Base-by-base conservation (phyloP, 2,888 invertebrate species). In the Rotaria magnacalcarata region DNA sequence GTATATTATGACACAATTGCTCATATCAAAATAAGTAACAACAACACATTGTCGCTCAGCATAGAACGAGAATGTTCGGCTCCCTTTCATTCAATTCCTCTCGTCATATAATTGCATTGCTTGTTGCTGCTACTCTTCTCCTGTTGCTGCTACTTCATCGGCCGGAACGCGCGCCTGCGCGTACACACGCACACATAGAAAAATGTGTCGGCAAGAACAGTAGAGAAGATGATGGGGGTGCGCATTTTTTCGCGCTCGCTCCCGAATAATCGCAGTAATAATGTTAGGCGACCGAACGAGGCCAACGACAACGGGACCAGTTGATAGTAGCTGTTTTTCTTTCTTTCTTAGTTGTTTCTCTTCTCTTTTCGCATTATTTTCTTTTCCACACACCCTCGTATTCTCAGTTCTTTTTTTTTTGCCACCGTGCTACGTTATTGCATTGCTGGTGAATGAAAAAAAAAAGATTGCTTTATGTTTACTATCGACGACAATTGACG, bases 241-340 rank as follows among this genome's bases (percentile, higher is more conserved):
- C 67, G 67, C 67, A 67, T 67, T 67, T 67, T 67, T 67, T 67
- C 67, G 67, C 67, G 67, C 67, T 67, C 34, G 14, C 67, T 67
- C 67, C 27, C 67, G 67, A 67, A 67, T 67, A 67, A 67, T 19
- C 67, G 67, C 41, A 67, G 19, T 67, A 67, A 67, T 67, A 67
- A 34, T 67, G 67, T 67, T 67, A 67, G 67, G 67, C 67, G 34
- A 67, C 67, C 67, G 67, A 27, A 34, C 67, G 67, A 67, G 67
- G 67, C 67, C 67, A 67, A 67, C 67, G 67, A 67, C 67, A 67
- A 67, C 67, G 27, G 67, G 34, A 67, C 67, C 67, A 67, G 27
- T 27, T 34, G 67, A 67, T 67, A 67, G 67, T 67, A 67, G 67
- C 34, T 67, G 67, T 67, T 67, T 67, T 67, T 67, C 67, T 67